Percentiles rank a stretch among this genome's conserved stretches.
phyloP scores from a whole-genome alignment of 2,797 vertebrate genomes.

The Spinus pinus region DNA sequence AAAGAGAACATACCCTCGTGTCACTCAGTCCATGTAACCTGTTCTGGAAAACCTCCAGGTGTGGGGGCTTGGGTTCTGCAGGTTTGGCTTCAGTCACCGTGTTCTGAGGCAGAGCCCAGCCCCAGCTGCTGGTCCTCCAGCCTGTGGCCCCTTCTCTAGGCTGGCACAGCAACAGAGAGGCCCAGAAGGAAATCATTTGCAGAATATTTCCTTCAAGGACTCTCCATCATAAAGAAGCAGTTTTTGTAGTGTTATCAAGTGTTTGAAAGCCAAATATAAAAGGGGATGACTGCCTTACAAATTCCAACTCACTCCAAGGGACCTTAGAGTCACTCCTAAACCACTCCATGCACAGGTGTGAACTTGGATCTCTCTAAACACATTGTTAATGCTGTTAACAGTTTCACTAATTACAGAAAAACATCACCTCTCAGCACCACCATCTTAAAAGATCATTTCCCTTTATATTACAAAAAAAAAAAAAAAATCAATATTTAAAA shows the following conservation, averaged over 20 bases:
- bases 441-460: background rate
- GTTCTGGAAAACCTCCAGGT: background rate
- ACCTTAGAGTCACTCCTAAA: background rate
- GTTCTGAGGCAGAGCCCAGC: background rate
- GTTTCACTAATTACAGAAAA: background rate
- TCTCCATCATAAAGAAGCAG: background rate
- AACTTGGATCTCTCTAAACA: background rate
- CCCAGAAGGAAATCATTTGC: background rate
- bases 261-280: background rate
- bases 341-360: background rate
- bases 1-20: background rate
- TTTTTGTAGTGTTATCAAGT: background rate
- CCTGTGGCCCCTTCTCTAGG: background rate
- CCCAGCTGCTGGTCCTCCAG: background rate
- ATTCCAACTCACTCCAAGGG: background rate
- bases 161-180: background rate
- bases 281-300: background rate
- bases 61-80: accelerated
- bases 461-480: background rate
- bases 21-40: background rate
- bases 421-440: background rate
- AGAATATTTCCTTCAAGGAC: background rate
- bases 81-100: background rate
- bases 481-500: background rate
- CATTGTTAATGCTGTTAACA: background rate